phyloP scores from a whole-genome alignment of 2,113 vertebrate species.

The Actinemys pallida region DNA sequence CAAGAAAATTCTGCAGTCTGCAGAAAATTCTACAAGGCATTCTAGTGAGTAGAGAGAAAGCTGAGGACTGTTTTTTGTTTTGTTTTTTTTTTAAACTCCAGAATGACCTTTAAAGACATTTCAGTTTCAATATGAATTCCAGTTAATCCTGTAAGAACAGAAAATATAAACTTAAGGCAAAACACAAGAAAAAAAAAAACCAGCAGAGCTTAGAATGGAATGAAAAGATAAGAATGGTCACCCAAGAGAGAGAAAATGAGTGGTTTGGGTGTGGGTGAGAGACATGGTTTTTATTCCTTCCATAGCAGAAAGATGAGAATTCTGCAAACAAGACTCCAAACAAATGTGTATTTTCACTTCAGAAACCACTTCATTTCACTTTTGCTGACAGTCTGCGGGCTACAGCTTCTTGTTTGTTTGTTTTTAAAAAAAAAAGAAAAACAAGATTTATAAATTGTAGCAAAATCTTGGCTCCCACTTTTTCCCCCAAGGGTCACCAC shows the following conservation, averaged over 20 bases:
- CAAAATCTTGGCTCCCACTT: not conserved
- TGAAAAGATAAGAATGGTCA: not conserved
- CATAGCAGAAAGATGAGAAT: no score
- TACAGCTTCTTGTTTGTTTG: not conserved
- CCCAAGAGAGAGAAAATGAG: not conserved
- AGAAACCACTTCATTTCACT: not conserved
- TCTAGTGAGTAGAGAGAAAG: slow-evolving; percentile 28
- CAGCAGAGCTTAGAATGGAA: not conserved
- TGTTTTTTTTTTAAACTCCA: not conserved
- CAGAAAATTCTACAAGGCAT: not conserved
- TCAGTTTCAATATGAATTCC: slow-evolving; percentile 35
- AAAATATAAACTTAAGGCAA: slow-evolving; percentile 60
- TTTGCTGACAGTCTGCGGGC: not conserved
- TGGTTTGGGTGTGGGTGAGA: not conserved
- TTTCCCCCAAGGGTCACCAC: not conserved
- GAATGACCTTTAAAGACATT: not conserved
- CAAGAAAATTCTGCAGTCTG: not conserved
- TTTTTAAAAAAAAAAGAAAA: not conserved
- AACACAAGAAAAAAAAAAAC: not conserved
- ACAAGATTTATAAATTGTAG: not conserved
- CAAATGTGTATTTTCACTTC: not conserved
- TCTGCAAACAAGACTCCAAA: not conserved
- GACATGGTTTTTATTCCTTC: not conserved
- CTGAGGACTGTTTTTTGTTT: not conserved
- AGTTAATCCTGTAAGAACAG: slow-evolving; percentile 35